phyloP scores from a whole-genome alignment of 2,888 invertebrate species.

The Chironomus riparius region DNA sequence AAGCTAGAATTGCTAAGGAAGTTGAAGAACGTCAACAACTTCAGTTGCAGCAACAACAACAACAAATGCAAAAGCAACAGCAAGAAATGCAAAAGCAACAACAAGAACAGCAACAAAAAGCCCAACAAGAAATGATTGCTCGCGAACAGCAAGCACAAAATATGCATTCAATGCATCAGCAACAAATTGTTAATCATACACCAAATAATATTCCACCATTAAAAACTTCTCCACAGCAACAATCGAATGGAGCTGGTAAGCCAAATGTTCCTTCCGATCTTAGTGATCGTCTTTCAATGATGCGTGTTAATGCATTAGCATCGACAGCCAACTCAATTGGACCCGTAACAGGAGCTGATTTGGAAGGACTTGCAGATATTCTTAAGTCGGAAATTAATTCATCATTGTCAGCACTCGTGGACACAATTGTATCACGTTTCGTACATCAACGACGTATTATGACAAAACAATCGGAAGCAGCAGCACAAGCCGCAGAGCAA shows the following conservation, averaged over 20 bases:
- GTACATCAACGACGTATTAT: slow-evolving; percentile 69
- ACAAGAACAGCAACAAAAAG: slow-evolving; percentile 48
- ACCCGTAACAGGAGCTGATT: slow-evolving; percentile 65
- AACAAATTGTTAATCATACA: slow-evolving; percentile 40
- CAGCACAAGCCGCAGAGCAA: slow-evolving; percentile 72
- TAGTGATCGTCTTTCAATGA: slow-evolving; percentile 66
- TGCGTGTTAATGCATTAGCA: slow-evolving; percentile 53
- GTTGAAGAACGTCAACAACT: slow-evolving; percentile 51
- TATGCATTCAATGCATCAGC: slow-evolving; percentile 40
- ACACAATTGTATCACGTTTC: slow-evolving; percentile 77
- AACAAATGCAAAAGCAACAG: slow-evolving; percentile 48
- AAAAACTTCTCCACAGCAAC: slow-evolving; percentile 37
- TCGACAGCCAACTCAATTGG: slow-evolving; percentile 38
- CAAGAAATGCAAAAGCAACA: slow-evolving; percentile 49
- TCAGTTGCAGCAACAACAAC: slow-evolving; percentile 47
- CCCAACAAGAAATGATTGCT: slow-evolving; percentile 38
- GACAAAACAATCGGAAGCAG: slow-evolving; percentile 69
- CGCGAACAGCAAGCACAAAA: slow-evolving; percentile 37
- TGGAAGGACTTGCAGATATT: slow-evolving; percentile 82
- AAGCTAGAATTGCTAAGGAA: slow-evolving; percentile 62
- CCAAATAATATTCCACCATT: slow-evolving; percentile 31
- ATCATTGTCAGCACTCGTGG: slow-evolving; percentile 74
- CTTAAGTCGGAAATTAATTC: slow-evolving; percentile 84
- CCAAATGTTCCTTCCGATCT: slow-evolving; percentile 45
- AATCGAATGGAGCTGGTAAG: slow-evolving; percentile 31